phyloP scores from a whole-genome alignment of 2,113 vertebrate genomes.

The Lathamus discolor region DNA sequence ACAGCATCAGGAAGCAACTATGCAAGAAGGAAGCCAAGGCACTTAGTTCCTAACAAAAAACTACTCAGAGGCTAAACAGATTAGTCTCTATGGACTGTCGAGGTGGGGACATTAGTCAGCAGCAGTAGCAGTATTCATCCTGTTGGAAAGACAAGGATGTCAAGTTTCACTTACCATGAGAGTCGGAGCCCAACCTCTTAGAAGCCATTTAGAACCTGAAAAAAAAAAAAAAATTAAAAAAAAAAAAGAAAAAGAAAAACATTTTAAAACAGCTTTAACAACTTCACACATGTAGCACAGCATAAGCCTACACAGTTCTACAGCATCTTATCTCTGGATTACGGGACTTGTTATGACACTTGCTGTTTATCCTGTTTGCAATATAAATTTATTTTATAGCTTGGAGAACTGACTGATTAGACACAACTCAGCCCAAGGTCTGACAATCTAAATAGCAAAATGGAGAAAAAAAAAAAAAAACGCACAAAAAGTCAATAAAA shows the following conservation, averaged over 20 bases:
- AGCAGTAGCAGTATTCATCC: not conserved
- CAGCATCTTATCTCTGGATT: not conserved
- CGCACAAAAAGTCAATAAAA: not conserved
- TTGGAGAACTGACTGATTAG: not conserved
- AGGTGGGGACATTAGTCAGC: not conserved
- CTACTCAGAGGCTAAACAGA: not conserved
- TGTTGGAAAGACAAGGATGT: not conserved
- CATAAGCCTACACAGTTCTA: not conserved
- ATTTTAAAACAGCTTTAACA: conserved; percentile 43
- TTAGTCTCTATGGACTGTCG: not conserved
- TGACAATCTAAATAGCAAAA: not conserved
- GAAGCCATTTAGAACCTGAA: conserved; percentile 97
- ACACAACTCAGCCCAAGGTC: not conserved
- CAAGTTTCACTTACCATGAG: conserved; percentile 82
- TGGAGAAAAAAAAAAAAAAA: not conserved
- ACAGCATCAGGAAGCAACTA: not conserved
- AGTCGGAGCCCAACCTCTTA: conserved; percentile 92
- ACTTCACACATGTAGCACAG: not conserved
- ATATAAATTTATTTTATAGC: not conserved
- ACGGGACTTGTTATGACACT: not conserved
- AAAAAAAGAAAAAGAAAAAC: not conserved
- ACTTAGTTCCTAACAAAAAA: not conserved
- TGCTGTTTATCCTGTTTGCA: not conserved
- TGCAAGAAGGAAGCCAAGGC: not conserved
- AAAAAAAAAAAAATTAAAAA: conserved; percentile 7